A percentile compares a stretch with the other conserved stretches of the same genome.
These are phyloP conservation scores for Stichopus chloronotus DNA, from an alignment of 35 echinoderm and acorn worm species.

Conservation along the genomic window DNA sequence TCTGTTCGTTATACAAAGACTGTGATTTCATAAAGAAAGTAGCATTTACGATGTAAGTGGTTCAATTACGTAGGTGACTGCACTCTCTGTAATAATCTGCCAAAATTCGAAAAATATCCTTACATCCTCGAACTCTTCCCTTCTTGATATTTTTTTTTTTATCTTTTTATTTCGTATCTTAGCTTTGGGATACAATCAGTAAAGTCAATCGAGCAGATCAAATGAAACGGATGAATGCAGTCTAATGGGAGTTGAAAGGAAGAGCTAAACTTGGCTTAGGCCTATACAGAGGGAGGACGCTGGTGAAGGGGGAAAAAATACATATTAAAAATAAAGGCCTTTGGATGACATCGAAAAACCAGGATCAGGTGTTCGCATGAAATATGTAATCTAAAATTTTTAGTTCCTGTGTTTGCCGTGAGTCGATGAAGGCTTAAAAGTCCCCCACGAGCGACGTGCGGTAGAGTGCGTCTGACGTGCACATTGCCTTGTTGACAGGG, in stretches of 20 bases:
- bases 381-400: background rate
- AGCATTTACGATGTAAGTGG: background rate
- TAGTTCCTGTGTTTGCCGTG: background rate
- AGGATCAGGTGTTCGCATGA: background rate
- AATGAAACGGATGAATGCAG: background rate
- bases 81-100: background rate
- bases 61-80: background rate
- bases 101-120: background rate
- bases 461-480: no score
- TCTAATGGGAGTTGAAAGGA: background rate
- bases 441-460: no score
- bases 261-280: no score
- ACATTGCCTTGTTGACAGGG: no score
- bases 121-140: background rate
- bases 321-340: no score
- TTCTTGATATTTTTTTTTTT: no score
- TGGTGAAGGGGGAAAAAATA: no score
- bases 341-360: background rate
- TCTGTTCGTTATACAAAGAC: no score
- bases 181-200: background rate
- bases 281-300: no score
- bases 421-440: no score
- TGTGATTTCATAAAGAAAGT: no score
- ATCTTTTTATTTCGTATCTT: background rate
- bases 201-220: slow-evolving; percentile 4